Conservation (phyloP, 2,888 invertebrate genomes). For the Cerastis rubricosa region DNA sequence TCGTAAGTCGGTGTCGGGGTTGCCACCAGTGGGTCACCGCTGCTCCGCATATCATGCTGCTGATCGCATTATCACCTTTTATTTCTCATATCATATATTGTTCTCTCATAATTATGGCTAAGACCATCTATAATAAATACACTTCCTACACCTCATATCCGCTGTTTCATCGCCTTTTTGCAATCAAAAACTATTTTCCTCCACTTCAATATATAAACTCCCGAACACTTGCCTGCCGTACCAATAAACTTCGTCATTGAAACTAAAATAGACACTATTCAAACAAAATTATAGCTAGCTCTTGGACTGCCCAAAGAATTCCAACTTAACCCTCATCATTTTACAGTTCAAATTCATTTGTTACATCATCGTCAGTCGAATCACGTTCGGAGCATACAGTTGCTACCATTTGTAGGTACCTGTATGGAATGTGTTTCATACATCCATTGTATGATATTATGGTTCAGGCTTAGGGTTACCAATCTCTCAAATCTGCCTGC, state of each 20-base stretch:
- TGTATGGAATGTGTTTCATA: slow-evolving; percentile 57
- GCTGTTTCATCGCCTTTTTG: neutral
- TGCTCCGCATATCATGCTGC: too few species aligned
- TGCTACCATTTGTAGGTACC: slow-evolving; percentile 54
- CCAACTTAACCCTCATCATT: slow-evolving; percentile 18
- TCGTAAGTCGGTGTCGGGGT: too few species aligned
- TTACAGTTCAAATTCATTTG: slow-evolving; percentile 42
- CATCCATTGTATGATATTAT: slow-evolving; percentile 61
- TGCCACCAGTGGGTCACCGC: too few species aligned
- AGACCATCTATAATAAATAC: neutral
- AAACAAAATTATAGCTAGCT: slow-evolving; percentile 42
- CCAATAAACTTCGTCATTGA: slow-evolving; percentile 60
- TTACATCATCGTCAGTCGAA: slow-evolving; percentile 48
- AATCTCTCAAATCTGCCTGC: neutral
- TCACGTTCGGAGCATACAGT: slow-evolving; percentile 62
- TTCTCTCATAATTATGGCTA: neutral
- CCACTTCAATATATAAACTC: slow-evolving; percentile 32
- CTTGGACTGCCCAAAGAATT: slow-evolving; percentile 23
- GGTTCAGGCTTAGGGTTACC: slow-evolving; percentile 21
- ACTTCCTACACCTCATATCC: neutral
- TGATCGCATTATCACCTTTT: neutral
- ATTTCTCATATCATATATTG: neutral
- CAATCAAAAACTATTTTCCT: slow-evolving; percentile 3
- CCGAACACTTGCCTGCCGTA: slow-evolving; percentile 47
- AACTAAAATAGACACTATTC: slow-evolving; percentile 64